Conservation (phyloP, 2,888 invertebrate genomes). For the Panzeria rudis region DNA sequence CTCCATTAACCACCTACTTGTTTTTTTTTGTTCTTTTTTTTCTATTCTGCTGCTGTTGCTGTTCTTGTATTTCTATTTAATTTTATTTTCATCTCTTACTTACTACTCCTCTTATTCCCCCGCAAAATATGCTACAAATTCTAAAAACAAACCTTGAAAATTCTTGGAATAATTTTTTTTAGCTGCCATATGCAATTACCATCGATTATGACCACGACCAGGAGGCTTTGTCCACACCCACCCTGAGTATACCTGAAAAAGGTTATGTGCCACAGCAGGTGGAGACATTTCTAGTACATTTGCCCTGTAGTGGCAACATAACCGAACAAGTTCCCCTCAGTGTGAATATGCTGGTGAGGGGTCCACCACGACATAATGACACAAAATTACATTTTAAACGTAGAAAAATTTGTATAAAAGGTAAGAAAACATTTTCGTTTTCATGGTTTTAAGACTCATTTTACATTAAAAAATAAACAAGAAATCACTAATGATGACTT, state of each 20-base stretch:
- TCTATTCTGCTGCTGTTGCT: conserved; percentile 10
- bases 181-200: conserved; percentile 84
- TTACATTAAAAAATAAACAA: conserved; percentile 14
- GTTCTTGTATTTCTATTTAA: conserved; percentile 36
- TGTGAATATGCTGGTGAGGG: conserved; percentile 92
- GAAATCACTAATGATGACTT: conserved; percentile 20
- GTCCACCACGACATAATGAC: conserved; percentile 89
- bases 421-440: conserved; percentile 81
- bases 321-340: conserved; percentile 92
- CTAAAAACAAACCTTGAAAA: background rate
- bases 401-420: conserved; percentile 94
- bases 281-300: conserved; percentile 90
- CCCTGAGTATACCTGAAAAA: conserved; percentile 91
- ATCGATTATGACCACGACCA: conserved; percentile 86
- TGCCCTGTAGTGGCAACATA: conserved; percentile 92
- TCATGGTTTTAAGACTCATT: conserved; percentile 14
- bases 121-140: background rate
- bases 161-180: conserved; percentile 44
- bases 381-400: conserved; percentile 91
- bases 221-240: conserved; percentile 90
- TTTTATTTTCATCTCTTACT: conserved; percentile 20
- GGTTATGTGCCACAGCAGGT: conserved; percentile 91
- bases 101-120: background rate
- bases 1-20: conserved; percentile 76
- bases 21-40: conserved; percentile 5